These are phyloP conservation scores for Pseudolaguvia tuberculata DNA, from an alignment of 2,113 vertebrate species.

Conservation along the genomic window DNA sequence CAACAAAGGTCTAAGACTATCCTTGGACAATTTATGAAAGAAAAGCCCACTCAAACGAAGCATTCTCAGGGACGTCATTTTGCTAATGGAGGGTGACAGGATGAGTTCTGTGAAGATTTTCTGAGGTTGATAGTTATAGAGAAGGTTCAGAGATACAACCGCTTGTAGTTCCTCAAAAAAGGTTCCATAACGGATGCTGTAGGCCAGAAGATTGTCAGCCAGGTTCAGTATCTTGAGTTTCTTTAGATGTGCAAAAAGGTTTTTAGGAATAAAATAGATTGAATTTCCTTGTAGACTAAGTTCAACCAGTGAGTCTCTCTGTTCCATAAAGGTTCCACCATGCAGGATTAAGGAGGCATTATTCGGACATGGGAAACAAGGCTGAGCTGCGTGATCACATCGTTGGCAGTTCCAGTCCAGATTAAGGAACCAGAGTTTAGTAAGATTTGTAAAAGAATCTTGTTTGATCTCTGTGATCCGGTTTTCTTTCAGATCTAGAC, in stretches of 20 bases:
- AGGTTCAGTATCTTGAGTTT: conserved; percentile 62
- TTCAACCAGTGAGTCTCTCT: conserved; percentile 56
- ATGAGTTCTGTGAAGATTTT: conserved; percentile 53
- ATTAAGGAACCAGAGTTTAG: conserved; percentile 54
- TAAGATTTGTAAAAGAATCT: conserved; percentile 61
- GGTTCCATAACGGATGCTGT: conserved; percentile 62
- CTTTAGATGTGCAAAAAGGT: conserved; percentile 61
- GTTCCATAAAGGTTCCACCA: conserved; percentile 53
- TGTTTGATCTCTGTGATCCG: conserved; percentile 59
- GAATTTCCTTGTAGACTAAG: conserved; percentile 73
- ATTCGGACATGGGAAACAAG: conserved; percentile 71
- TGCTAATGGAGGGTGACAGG: conserved; percentile 60
- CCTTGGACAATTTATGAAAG: conserved; percentile 57
- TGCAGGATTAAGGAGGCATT: conserved; percentile 61
- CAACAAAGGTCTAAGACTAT: conserved; percentile 56
- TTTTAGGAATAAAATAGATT: conserved; percentile 57
- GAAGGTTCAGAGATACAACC: conserved; percentile 65
- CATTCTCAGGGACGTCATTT: conserved; percentile 56
- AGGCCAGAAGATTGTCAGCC: conserved; percentile 70
- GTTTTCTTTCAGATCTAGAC: conserved; percentile 69
- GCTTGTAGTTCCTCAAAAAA: conserved; percentile 64
- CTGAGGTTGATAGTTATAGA: conserved; percentile 70
- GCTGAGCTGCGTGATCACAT: conserved; percentile 71
- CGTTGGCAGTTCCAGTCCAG: conserved; percentile 77
- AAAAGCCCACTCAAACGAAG: conserved; percentile 71